Evolutionary conservation across 2,797 vertebrate species (phyloP).

Genomic region (Heliangelus exortis): DNA sequence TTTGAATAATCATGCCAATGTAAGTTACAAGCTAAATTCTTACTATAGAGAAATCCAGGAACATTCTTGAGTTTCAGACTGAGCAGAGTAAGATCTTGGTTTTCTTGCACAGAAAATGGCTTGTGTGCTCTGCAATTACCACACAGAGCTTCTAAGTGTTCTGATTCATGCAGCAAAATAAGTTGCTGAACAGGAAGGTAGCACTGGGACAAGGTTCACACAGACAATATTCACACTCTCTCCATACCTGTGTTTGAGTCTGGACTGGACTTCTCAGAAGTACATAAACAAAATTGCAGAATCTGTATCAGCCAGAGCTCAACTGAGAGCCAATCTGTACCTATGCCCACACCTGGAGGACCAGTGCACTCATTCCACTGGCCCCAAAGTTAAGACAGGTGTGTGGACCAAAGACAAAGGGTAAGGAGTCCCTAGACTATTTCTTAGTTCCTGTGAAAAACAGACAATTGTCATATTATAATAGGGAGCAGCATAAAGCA

Average conservation of each 20-base stretch:
- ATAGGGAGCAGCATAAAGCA: neutral
- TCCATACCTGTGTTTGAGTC: neutral
- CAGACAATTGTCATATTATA: neutral
- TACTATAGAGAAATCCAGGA: neutral
- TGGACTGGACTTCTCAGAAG: neutral
- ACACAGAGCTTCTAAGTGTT: neutral
- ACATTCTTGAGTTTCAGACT: neutral
- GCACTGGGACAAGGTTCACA: neutral
- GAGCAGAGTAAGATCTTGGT: neutral
- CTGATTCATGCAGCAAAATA: neutral
- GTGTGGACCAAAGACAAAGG: neutral
- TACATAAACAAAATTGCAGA: neutral
- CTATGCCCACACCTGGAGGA: neutral
- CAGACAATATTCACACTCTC: neutral
- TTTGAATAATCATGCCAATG: neutral
- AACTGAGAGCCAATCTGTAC: accelerated
- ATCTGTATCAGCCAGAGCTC: neutral
- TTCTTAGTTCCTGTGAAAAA: neutral
- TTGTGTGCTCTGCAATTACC: neutral
- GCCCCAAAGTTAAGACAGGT: neutral
- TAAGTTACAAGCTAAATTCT: neutral
- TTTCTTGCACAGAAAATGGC: neutral
- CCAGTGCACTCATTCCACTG: neutral
- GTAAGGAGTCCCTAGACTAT: neutral
- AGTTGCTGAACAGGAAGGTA: neutral